Conservation (phyloP, 2,888 invertebrate species). For the Spodoptera littoralis region DNA sequence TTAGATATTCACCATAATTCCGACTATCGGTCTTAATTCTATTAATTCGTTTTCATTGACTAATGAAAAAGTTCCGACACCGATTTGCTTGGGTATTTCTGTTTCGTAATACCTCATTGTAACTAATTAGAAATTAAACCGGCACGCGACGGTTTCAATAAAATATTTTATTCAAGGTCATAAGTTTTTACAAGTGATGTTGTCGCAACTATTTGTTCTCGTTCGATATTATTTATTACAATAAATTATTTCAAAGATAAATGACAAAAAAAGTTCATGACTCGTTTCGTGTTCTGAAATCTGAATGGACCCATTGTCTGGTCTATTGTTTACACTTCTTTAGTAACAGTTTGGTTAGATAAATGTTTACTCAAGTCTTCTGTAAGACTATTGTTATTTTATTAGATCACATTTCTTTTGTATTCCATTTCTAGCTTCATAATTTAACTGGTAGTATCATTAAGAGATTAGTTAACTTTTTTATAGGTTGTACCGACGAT, state of each 20-base stretch:
- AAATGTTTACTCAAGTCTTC: no score
- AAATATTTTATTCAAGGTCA: constrained; percentile 54
- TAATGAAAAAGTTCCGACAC: not conserved
- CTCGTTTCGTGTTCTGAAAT: constrained; percentile 2
- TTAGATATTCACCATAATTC: not conserved
- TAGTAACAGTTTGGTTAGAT: no score
- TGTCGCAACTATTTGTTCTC: constrained; percentile 43
- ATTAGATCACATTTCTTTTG: no score
- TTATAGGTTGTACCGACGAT: no score
- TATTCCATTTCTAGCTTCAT: no score
- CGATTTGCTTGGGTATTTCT: constrained; percentile 28
- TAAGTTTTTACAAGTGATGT: constrained; percentile 46
- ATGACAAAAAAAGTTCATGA: constrained; percentile 15
- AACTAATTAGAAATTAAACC: constrained; percentile 62
- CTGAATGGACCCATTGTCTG: constrained; percentile 3
- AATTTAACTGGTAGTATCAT: no score
- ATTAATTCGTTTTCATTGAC: constrained; percentile 5
- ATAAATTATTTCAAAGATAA: constrained; percentile 34
- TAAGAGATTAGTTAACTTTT: not conserved
- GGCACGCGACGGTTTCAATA: constrained; percentile 54
- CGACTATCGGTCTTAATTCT: not conserved
- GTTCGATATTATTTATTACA: constrained; percentile 24
- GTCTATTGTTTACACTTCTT: not conserved
- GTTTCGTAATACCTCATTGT: constrained; percentile 53
- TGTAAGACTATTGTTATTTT: no score